Base-by-base conservation (phyloP, 1,140 invertebrate genomes). In the Aleiodes sp. region DNA sequence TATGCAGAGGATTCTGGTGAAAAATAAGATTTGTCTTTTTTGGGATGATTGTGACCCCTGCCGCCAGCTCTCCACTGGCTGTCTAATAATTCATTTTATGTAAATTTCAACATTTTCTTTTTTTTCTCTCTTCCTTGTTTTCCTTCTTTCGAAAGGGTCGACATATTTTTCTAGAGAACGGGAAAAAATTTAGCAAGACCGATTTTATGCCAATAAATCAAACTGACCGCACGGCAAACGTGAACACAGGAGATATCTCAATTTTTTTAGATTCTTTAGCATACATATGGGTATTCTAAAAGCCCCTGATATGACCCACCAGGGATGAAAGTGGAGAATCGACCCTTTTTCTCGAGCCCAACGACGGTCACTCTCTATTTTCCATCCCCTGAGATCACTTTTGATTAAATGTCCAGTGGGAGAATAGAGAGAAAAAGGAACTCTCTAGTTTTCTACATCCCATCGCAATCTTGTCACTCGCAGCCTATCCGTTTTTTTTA, bases 81-180 rank as follows among this genome's bases (percentile, higher is more conserved):
- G 56, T 80, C 75, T 78, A 84, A 84, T 85, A 85, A 84, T 84
- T 85, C 82, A 85, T 82, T 82, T 83, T 82, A 85, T 85, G 82
- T 81, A 85, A 85, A 85, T 84, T 16, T 28, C 39, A 10, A 29
- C 19, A 7, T 52, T 66, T 74, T 73, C 60, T 31, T 28, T 16
- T 43, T 59, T 52, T 9, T 41, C 14, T 28, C 43, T 21, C n/a
- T 35, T n/a, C 10, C n/a, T 14, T 7, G 12, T 65, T 31, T 35
- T 28, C 14, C 10, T 52, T 24, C 56, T 19, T 56, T 26, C 28
- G 19, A 26, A 56, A n/a, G 28, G 56, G 56, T 59, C 46, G 26
- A 52, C 46, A 4, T 52, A 52, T 52, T 52, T 52, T 21, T 26
- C 21, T 24, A 26, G 26, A 26, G 21, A 52, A 52, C 21, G 26